Base-by-base conservation (phyloP, 2,113 vertebrate genomes). In the Cyanocitta stelleri region DNA sequence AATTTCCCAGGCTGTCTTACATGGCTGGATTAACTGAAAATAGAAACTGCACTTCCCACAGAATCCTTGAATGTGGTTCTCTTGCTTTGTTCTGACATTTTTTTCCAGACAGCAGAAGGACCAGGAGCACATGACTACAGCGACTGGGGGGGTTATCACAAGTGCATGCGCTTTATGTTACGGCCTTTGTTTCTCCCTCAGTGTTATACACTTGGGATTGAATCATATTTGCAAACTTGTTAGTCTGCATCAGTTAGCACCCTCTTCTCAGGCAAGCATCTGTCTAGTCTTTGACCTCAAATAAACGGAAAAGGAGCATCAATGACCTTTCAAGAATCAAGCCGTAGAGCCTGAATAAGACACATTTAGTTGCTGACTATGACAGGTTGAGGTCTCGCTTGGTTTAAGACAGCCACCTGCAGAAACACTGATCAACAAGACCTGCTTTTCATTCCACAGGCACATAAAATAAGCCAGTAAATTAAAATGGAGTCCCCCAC, bases 71-170 rank as follows among this genome's bases (percentile, higher is more conserved):
- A 69, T 33, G 64, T 58, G 62, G 49, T 64, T 94, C 73, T 94
- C 79, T 61, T 79, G 95, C 95, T 96, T 95, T 96, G 96, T 96
- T 96, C 95, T 82, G 89, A 87, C 86, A 89, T 97, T 93, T 90
- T 92, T 93, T 95, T 92, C 88, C 95, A 97, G 92, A 72, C 83
- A 94, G 90, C 92, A 96, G 93, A 96, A 97, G 96, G 94, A 93
- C 90, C 80, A 46, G 90, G 69, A 96, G 86, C 96, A 96, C 93
- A 96, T 96, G 96, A 97, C 90, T 90, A 79, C 26, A 95, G 92
- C 35, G 19, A 78, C 77, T 91, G 90, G 55, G 90, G 82, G 95
- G 93, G 93, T 89, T 96, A 96, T 79, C 92, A 73, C 92, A 92
- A 96, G 73, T 95, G 89, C 51, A 19, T 89, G 91, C 43, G 91